Evolutionary conservation across 2,113 vertebrate genomes (phyloP).

Genomic region (Reinhardtius hippoglossoides): DNA sequence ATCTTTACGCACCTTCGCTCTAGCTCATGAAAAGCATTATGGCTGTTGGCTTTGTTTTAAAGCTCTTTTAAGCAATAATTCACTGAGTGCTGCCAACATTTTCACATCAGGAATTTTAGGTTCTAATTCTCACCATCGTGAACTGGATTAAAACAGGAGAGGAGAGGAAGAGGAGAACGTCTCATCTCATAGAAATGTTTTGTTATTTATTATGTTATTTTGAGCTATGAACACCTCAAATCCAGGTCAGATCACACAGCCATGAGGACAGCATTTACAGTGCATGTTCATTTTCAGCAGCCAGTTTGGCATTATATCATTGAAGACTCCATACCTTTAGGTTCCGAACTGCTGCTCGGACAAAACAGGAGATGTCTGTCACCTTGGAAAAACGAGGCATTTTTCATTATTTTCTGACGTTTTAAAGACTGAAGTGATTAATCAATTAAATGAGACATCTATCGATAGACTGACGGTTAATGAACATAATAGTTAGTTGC

Average conservation of each 20-base stretch:
- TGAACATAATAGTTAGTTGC: neutral
- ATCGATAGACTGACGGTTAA: too few relatives aligned
- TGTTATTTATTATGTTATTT: too few relatives aligned
- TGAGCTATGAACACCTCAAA: too few relatives aligned
- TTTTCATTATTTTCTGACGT: neutral
- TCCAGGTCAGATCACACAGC: too few relatives aligned
- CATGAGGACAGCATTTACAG: too few relatives aligned
- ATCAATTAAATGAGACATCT: neutral
- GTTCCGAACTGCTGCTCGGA: neutral
- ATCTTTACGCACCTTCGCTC: constrained; percentile 7
- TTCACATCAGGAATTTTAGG: neutral
- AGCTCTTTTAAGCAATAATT: neutral
- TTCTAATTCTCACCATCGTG: neutral
- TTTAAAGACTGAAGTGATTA: neutral
- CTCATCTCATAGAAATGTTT: too few relatives aligned
- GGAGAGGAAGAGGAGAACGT: too few relatives aligned
- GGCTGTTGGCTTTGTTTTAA: constrained; percentile 2
- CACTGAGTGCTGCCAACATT: neutral
- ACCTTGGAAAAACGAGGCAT: neutral
- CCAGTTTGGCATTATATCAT: too few relatives aligned
- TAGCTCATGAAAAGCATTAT: neutral
- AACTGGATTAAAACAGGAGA: neutral
- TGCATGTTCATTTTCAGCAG: too few relatives aligned
- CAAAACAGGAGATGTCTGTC: neutral
- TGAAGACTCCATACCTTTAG: too few relatives aligned